phyloP scores from a whole-genome alignment of 2,113 vertebrate genomes.

The Fulmarus glacialis region DNA sequence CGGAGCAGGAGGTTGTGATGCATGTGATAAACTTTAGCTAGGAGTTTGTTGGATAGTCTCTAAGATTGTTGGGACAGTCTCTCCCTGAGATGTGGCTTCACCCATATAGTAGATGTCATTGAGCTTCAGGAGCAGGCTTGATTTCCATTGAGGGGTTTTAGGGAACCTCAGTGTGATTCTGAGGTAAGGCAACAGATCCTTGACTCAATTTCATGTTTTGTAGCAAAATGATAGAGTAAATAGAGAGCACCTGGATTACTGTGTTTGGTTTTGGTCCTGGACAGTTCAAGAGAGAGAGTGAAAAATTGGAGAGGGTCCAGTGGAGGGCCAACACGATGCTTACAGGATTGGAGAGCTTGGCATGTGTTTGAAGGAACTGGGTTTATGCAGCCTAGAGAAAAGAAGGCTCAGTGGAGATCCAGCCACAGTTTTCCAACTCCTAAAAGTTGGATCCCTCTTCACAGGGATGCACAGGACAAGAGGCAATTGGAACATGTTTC shows the following conservation, averaged over 20 bases:
- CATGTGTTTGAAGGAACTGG: neutral
- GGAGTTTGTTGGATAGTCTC: neutral
- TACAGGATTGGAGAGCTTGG: neutral
- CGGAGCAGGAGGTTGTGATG: neutral
- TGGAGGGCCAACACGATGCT: neutral
- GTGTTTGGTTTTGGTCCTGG: neutral
- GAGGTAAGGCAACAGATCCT: neutral
- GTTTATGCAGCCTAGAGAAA: neutral
- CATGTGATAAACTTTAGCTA: neutral
- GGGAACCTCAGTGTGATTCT: neutral
- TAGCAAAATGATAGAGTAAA: neutral
- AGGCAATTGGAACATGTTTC: neutral
- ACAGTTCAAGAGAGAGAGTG: neutral
- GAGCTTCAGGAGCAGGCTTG: neutral
- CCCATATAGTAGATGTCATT: accelerated
- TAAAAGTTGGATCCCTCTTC: neutral
- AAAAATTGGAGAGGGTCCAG: neutral
- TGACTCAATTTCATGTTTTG: neutral
- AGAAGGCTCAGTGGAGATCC: neutral
- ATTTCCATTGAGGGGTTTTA: neutral
- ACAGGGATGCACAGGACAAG: neutral
- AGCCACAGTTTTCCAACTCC: neutral
- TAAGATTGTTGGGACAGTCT: neutral
- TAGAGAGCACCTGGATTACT: neutral
- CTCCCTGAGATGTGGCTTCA: neutral